Base-by-base conservation (phyloP, 2,888 invertebrate genomes). In the Eupelmus urozonus region DNA sequence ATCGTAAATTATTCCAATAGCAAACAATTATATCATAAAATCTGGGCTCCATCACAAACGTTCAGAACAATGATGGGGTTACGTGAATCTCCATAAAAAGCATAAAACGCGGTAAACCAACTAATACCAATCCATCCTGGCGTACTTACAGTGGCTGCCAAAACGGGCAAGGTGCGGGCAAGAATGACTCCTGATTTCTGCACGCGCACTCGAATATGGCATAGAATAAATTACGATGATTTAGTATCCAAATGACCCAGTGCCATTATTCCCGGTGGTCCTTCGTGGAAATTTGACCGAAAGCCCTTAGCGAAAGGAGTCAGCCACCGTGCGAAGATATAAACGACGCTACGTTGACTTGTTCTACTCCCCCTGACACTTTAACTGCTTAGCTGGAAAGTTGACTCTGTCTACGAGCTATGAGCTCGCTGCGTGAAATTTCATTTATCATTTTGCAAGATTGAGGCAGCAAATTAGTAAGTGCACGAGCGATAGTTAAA, bases 211-310 rank as follows among this genome's bases (percentile, higher is more conserved):
- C 40, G 20, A 69, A 69, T 60, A 76, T 49, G 70, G 55, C 65
- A 57, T 70, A 42, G 57, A 76, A 49, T 76, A 76, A 69, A 60
- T 63, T 72, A 59, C 29, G 45, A 78, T 82, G 82, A 84, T 84
- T 84, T 84, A 83, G 82, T 76, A 77, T 74, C 70, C 69, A 53
- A 72, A 79, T 82, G 81, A 82, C 82, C 82, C 81, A 83, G 72
- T 83, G 80, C 57, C 79, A 79, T 80, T 74, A 60, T 80, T 78
- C 73, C 25, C 49, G 49, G 49, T 57, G 34, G 40, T 57, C 45
- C 73, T 53, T 78, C 67, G 73, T 62, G 45, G 78, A 76, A 82
- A 79, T 51, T 49, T 29, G 9, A 20, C 60, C 11, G 29, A 73
- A 76, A 71, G 67, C 45, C 62, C 66, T 80, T 77, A 55, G 18